These are phyloP conservation scores for Labia minor DNA, from an alignment of 2,888 invertebrate species.

Conservation along the genomic window DNA sequence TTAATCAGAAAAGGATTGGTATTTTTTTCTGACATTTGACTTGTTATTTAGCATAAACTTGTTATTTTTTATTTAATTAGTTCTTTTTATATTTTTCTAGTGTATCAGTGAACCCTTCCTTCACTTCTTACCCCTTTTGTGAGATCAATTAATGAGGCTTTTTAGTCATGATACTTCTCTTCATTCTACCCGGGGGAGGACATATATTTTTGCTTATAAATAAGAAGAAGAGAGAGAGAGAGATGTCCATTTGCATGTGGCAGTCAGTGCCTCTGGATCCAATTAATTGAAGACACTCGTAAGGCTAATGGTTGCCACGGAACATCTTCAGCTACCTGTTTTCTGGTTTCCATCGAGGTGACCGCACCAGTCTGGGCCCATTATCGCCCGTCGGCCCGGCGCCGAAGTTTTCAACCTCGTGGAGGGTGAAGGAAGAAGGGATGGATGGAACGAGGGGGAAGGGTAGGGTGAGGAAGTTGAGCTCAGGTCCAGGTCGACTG, in stretches of 20 bases:
- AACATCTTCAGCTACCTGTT: background rate
- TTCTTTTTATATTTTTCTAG: background rate
- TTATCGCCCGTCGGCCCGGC: background rate
- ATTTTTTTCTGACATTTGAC: too few species aligned
- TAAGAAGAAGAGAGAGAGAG: background rate
- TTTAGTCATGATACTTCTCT: background rate
- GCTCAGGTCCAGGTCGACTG: background rate
- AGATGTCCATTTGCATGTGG: background rate
- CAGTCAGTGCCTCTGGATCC: background rate
- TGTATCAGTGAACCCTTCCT: too few species aligned
- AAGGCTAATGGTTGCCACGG: background rate
- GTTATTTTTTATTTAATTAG: too few species aligned
- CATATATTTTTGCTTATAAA: background rate
- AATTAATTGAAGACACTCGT: slow-evolving; percentile 3
- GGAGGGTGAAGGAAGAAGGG: too few species aligned
- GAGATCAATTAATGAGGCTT: background rate
- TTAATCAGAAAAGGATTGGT: too few species aligned
- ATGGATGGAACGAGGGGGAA: too few species aligned
- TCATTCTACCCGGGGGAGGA: background rate
- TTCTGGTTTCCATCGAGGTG: slow-evolving; percentile 1
- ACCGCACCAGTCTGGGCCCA: background rate
- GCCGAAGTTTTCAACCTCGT: background rate
- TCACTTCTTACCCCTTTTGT: background rate
- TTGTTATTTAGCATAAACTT: too few species aligned
- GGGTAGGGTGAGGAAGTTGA: too few species aligned